phyloP scores from a whole-genome alignment of 1,140 invertebrate species.

The Eubasilissa regina region DNA sequence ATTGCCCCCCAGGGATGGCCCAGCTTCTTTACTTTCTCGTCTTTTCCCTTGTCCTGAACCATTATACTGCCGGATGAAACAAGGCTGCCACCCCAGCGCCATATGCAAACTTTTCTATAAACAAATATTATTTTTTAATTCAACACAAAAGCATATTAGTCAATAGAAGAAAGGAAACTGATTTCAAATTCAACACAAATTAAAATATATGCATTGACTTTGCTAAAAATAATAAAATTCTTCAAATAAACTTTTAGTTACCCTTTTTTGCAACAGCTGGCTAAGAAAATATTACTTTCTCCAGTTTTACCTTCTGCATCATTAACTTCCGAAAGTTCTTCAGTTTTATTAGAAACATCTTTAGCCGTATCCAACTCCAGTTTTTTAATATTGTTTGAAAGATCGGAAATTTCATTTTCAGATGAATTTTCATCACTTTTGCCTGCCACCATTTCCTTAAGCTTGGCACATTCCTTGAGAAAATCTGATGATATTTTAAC shows the following conservation, averaged over 20 bases:
- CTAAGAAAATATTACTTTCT: conserved; percentile 33
- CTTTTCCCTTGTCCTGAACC: conserved; percentile 24
- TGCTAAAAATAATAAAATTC: too few relatives aligned
- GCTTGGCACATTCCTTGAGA: conserved; percentile 66
- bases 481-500: conserved; percentile 58
- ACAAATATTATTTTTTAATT: background rate
- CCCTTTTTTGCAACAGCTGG: conserved; percentile 57
- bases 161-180: too few relatives aligned
- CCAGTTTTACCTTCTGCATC: background rate
- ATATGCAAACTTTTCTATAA: conserved; percentile 54
- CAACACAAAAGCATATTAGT: too few relatives aligned
- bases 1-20: conserved; percentile 52
- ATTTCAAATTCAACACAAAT: too few relatives aligned
- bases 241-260: conserved; percentile 39
- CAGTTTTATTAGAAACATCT: background rate
- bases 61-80: conserved; percentile 35
- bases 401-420: conserved; percentile 26
- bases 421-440: conserved; percentile 37
- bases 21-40: conserved; percentile 26
- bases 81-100: conserved; percentile 52
- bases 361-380: conserved; percentile 19
- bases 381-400: conserved; percentile 28
- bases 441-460: conserved; percentile 59
- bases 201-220: background rate
- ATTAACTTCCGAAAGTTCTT: background rate